These are phyloP conservation scores for Syrista parreyssii DNA, from an alignment of 2,888 invertebrate genomes.

Conservation along the genomic window DNA sequence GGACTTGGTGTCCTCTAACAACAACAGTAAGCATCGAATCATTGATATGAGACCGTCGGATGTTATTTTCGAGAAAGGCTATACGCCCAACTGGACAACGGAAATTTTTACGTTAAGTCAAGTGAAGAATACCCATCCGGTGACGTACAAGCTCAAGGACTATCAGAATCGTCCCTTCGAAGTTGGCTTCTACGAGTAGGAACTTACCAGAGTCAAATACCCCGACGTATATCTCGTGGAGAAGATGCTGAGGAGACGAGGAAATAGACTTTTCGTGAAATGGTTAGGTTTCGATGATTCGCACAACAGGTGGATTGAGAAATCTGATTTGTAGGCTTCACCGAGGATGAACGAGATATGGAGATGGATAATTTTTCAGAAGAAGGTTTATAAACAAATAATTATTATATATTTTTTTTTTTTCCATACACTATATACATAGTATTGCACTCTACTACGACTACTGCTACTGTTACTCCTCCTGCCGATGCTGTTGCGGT, in stretches of 20 bases:
- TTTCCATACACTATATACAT: too few species aligned
- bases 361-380: too few species aligned
- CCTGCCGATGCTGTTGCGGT: too few species aligned
- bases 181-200: slow-evolving; percentile 52
- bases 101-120: background rate
- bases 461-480: too few species aligned
- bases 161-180: too few species aligned
- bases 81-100: slow-evolving; percentile 44
- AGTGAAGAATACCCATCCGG: slow-evolving; percentile 13
- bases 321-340: background rate
- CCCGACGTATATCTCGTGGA: slow-evolving; percentile 35
- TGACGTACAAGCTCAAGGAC: too few species aligned
- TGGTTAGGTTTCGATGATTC: slow-evolving; percentile 20
- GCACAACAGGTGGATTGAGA: slow-evolving; percentile 16
- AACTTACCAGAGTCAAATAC: slow-evolving; percentile 49
- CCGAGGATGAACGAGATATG: background rate
- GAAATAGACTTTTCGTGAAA: slow-evolving; percentile 12
- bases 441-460: too few species aligned
- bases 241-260: slow-evolving; percentile 16
- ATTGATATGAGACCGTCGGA: slow-evolving; percentile 48
- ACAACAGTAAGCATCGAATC: slow-evolving; percentile 48
- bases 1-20: slow-evolving; percentile 26
- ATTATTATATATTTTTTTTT: too few species aligned
- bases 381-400: too few species aligned
- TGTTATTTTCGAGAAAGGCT: slow-evolving; percentile 49